Base-by-base conservation (phyloP, 2,797 vertebrate species). In the Lates japonicus region DNA sequence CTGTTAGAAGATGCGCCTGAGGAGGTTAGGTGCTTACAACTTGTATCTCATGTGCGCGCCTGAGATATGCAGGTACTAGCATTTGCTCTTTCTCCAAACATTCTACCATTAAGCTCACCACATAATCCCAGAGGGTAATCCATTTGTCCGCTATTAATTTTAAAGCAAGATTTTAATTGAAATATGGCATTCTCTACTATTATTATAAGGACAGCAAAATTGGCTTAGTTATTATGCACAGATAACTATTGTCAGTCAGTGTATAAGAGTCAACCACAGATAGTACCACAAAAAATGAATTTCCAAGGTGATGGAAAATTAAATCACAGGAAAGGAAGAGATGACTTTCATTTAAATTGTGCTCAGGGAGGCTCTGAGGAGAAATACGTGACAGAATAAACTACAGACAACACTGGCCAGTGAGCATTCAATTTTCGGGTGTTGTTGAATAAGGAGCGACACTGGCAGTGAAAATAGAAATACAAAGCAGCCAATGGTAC, bases 11-110 rank as follows among this genome's bases (percentile, higher is more conserved):
- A 83, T 51, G 57, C 75, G 72, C 85, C 82, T 76, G 67, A 74
- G 75, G 82, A 88, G 85, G 90, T 87, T 73, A 70, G 73, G 66
- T 74, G 80, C 90, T 88, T 79, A 82, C 69, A 79, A 90, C 69
- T 78, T 62, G 81, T 68, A 81, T 83, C 88, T 67, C 76, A 37
- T 84, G 90, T 76, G 79, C 9, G 37, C 84, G 92, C 91, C 86
- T 82, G 83, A 93, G 89, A 88, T 88, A 83, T 89, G 88, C 87
- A 76, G 75, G 83, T 93, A 96, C 95, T 95, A 94, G 91, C 90
- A 89, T 92, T 92, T 91, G 87, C 93, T 92, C 90, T 83, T 82
- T 92, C 90, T 88, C 86, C 90, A 94, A 95, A 95, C 95, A 95
- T n/a, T 94, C 93, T 94, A 93, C 81, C 86, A 92, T 88, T 89